Evolutionary conservation across 2,113 vertebrate genomes (phyloP).

Genomic region (Colaptes auratus): DNA sequence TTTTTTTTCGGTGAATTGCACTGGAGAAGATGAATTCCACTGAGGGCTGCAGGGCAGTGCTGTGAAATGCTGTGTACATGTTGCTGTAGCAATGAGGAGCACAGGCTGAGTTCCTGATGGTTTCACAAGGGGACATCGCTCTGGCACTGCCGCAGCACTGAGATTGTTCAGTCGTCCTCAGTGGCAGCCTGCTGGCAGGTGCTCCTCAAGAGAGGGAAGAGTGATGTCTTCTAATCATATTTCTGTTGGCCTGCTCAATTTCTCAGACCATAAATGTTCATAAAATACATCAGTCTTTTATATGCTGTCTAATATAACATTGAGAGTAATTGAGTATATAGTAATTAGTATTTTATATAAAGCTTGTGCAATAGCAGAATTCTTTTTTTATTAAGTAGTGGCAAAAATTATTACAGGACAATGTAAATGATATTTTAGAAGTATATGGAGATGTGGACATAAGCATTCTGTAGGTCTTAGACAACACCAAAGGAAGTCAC

Average conservation of each 20-base stretch:
- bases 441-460: background rate
- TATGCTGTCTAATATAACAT: background rate
- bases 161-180: background rate
- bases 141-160: background rate
- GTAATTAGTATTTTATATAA: background rate
- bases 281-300: background rate
- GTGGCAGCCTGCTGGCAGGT: rapidly evolving
- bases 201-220: background rate
- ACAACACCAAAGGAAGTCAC: background rate
- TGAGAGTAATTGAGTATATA: background rate
- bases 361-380: background rate
- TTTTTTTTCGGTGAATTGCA: background rate
- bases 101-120: background rate
- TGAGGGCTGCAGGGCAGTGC: background rate
- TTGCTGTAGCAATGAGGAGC: background rate
- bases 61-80: background rate
- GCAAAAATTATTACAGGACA: background rate
- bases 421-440: background rate
- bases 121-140: background rate
- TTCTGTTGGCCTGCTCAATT: background rate
- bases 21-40: background rate
- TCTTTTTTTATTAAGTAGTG: background rate
- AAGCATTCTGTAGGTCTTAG: background rate
- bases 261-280: background rate
- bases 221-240: background rate